Base-by-base conservation (phyloP, 1,140 invertebrate genomes). In the Octopus sinensis region DNA sequence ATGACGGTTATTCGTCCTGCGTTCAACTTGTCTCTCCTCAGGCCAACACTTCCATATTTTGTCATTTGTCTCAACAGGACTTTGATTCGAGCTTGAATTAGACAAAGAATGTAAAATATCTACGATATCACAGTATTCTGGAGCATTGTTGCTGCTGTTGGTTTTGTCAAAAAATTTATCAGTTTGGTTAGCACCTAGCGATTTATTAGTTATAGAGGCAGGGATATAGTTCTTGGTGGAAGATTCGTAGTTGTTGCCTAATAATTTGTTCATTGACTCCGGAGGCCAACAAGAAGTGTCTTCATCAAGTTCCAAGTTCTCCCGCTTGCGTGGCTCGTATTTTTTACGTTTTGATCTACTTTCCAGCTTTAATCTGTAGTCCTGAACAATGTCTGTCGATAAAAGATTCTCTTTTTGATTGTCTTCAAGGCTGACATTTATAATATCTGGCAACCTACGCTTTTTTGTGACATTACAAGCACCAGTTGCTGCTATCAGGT, bases 401-500 rank as follows among this genome's bases (percentile, higher is more conserved):
- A 73, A n/a, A n/a, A 73, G 13, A 73, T 73, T 73, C 68, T 73
- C 68, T 73, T 73, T 73, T 73, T 73, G 68, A 73, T 73, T 73
- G 13, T 73, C 68, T 73, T 13, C 68, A 73, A 10, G 68, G 5
- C 17, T 17, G 5, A 73, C 17, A 23, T 13, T 13, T 73, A n/a
- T 73, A 6, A 23, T 73, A 3, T 73, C 68, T 6, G 68, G 68
- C 30, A 73, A 13, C 30, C 30, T 73, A n/a, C 68, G 68, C 68
- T 73, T 73, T 73, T 13, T 73, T 62, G 56, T 9, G 5, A 23
- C 17, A 0, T n/a, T 6, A 6, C 9, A 0, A 77, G 76, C 76
- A 76, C n/a, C 75, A 76, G 75, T 76, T 23, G 23, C 10, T 9
- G n/a, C 9, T 30, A 10, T 10, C 10, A 30, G n/a, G 23, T 76